A percentile compares a stretch with the other conserved stretches of the same genome.
phyloP scores from a whole-genome alignment of 1,140 invertebrate genomes.

The Adoxophyes honmai region DNA sequence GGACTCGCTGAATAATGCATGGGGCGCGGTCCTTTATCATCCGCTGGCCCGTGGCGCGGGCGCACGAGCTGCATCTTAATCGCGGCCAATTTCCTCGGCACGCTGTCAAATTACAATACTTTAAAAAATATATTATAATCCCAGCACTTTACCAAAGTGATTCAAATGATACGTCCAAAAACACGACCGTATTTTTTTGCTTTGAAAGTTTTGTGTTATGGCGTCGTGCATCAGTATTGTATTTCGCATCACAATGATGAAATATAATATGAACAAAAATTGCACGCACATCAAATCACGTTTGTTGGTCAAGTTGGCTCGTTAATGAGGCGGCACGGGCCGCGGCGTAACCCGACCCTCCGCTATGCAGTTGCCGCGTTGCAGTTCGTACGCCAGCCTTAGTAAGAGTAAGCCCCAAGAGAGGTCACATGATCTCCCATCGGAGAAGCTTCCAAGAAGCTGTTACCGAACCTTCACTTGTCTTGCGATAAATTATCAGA shows the following conservation, averaged over 20 bases:
- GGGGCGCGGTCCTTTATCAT: slow-evolving; percentile 52
- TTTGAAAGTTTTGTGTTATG: background rate
- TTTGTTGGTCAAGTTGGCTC: slow-evolving; percentile 31
- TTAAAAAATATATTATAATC: slow-evolving; percentile 26
- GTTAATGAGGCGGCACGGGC: slow-evolving; percentile 57
- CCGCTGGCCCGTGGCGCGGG: slow-evolving; percentile 29
- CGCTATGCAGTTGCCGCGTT: slow-evolving; percentile 12
- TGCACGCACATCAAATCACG: slow-evolving; percentile 24
- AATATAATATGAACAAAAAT: slow-evolving; percentile 14
- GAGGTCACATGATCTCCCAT: background rate
- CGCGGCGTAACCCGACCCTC: slow-evolving; percentile 49
- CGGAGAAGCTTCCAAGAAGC: background rate
- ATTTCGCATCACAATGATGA: background rate
- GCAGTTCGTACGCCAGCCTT: background rate
- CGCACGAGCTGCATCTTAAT: slow-evolving; percentile 73
- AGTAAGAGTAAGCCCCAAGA: background rate
- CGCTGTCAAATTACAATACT: slow-evolving; percentile 57
- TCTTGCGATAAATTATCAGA: background rate
- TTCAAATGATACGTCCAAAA: slow-evolving; percentile 39
- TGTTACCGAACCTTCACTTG: background rate
- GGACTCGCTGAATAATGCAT: slow-evolving; percentile 69
- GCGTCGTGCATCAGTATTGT: background rate
- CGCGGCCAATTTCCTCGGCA: slow-evolving; percentile 45
- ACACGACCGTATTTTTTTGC: slow-evolving; percentile 11
- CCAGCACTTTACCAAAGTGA: slow-evolving; percentile 46